A percentile compares a stretch with the other conserved stretches of the same genome.
These are phyloP conservation scores for Apteryx mantelli DNA, from an alignment of 2,113 vertebrate species.

Conservation along the genomic window DNA sequence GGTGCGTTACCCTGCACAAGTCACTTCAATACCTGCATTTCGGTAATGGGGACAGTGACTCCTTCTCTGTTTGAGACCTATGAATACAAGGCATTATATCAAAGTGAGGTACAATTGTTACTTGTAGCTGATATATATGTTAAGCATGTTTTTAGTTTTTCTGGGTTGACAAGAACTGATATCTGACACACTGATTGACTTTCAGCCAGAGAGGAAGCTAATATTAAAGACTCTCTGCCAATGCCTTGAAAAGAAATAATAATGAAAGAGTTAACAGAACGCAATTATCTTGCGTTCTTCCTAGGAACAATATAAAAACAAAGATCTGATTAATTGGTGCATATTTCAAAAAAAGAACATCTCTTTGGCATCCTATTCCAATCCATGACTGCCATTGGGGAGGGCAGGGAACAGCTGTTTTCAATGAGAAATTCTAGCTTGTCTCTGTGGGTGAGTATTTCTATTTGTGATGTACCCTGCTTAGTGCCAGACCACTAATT, in stretches of 20 bases:
- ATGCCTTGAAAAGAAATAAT: neutral
- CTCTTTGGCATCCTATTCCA: slow-evolving; percentile 5
- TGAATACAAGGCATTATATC: neutral
- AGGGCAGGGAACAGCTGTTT: slow-evolving; percentile 48
- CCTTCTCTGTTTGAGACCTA: neutral
- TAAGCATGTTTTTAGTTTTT: neutral
- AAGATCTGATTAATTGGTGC: slow-evolving; percentile 11
- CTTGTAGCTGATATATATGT: neutral
- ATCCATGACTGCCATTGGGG: neutral
- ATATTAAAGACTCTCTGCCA: neutral
- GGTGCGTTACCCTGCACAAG: neutral
- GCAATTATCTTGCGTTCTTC: neutral
- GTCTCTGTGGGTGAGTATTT: slow-evolving; percentile 44
- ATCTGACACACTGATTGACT: neutral
- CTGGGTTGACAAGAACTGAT: neutral
- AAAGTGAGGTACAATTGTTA: neutral
- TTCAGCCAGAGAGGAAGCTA: neutral
- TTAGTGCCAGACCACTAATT: slow-evolving; percentile 49
- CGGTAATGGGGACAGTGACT: neutral
- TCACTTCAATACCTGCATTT: neutral
- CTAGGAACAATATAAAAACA: neutral
- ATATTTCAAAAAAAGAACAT: neutral
- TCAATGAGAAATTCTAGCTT: slow-evolving; percentile 26
- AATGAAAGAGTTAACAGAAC: neutral
- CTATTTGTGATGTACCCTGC: slow-evolving; percentile 12